phyloP scores from a whole-genome alignment of 2,797 vertebrate genomes.

The Sebastes variabilis region DNA sequence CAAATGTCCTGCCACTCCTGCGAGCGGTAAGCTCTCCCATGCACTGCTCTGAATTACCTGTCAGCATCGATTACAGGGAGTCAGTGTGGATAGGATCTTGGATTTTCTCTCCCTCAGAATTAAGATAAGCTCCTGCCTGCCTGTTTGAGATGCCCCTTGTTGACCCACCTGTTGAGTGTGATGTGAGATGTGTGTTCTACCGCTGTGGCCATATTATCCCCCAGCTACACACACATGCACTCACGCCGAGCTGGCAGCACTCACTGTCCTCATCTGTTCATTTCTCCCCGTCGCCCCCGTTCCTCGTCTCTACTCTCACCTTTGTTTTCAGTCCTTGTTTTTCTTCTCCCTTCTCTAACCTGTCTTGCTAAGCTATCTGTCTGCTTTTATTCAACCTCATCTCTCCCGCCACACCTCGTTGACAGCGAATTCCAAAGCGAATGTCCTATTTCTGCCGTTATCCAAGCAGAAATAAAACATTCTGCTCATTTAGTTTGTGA shows the following conservation, averaged over 20 bases:
- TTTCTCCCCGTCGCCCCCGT: conserved; percentile 43
- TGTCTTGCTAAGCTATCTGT: conserved; percentile 48
- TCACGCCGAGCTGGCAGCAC: conserved; percentile 36
- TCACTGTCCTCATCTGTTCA: conserved; percentile 62
- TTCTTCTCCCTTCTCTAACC: conserved; percentile 42
- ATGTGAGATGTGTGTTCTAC: conserved; percentile 62
- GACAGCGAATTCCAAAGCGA: conserved; percentile 62
- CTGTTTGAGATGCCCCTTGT: conserved; percentile 78
- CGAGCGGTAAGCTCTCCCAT: conserved; percentile 71
- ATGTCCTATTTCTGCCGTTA: conserved; percentile 53
- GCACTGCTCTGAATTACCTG: conserved; percentile 82
- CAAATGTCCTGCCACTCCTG: conserved; percentile 57
- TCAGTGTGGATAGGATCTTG: conserved; percentile 80
- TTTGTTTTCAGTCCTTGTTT: conserved; percentile 68
- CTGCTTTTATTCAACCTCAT: conserved; percentile 66
- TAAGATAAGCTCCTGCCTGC: conserved; percentile 85
- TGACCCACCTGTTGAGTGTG: conserved; percentile 78
- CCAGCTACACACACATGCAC: conserved; percentile 30
- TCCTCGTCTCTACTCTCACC: conserved; percentile 52
- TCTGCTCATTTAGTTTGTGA: conserved; percentile 61
- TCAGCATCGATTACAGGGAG: conserved; percentile 84
- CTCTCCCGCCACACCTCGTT: conserved; percentile 58
- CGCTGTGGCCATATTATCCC: conserved; percentile 60
- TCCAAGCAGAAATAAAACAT: conserved; percentile 58
- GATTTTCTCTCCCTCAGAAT: conserved; percentile 85